phyloP scores from a whole-genome alignment of 2,888 invertebrate species.

The Lacanobia oleracea region DNA sequence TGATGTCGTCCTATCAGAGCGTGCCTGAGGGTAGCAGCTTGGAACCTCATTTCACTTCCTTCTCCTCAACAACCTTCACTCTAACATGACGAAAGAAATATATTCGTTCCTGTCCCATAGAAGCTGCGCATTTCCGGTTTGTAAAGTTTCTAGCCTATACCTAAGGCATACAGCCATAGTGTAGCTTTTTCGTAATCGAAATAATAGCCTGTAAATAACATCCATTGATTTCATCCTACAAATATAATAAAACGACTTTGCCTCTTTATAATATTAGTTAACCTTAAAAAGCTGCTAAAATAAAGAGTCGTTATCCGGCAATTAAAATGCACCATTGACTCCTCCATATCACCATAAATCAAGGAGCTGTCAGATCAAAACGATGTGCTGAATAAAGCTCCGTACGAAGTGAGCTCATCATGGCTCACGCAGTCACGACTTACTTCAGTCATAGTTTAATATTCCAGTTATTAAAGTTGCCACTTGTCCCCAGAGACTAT shows the following conservation, averaged over 20 bases:
- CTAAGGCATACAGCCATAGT: not conserved
- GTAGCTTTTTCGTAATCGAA: not conserved
- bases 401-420: constrained; percentile 42
- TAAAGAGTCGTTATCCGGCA: not conserved
- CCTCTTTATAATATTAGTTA: not conserved
- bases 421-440: constrained; percentile 58
- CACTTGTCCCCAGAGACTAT: constrained; percentile 81
- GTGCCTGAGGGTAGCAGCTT: too few relatives aligned
- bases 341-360: constrained; percentile 13
- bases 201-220: not conserved
- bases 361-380: constrained; percentile 30
- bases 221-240: too few relatives aligned
- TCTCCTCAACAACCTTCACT: too few relatives aligned
- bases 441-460: constrained; percentile 48
- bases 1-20: too few relatives aligned
- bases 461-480: constrained; percentile 63
- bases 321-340: not conserved
- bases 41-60: too few relatives aligned
- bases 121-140: too few relatives aligned
- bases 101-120: too few relatives aligned
- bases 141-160: too few relatives aligned
- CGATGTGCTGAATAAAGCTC: constrained; percentile 46
- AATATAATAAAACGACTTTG: not conserved
- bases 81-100: too few relatives aligned
- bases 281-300: not conserved